phyloP scores from a whole-genome alignment of 2,888 invertebrate genomes.

The Volucella zonaria region DNA sequence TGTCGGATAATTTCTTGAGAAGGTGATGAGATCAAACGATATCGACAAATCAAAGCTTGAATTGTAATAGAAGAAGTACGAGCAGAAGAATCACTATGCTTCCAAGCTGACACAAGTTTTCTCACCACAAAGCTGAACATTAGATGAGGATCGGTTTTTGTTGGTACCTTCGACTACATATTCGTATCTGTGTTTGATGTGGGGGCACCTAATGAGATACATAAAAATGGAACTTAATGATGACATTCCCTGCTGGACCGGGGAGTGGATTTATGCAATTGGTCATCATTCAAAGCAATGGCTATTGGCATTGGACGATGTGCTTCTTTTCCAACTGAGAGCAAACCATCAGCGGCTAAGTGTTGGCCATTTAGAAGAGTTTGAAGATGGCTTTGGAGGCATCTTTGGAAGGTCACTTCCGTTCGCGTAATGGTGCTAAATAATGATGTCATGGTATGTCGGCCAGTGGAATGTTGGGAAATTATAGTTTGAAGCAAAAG shows the following conservation, averaged over 20 bases:
- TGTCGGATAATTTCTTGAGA: slow-evolving; percentile 43
- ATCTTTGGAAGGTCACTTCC: slow-evolving; percentile 22
- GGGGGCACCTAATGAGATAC: slow-evolving; percentile 58
- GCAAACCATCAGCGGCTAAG: not conserved
- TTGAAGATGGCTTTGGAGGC: not conserved
- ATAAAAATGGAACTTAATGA: slow-evolving; percentile 68
- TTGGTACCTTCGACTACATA: slow-evolving; percentile 31
- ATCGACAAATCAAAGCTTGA: slow-evolving; percentile 72
- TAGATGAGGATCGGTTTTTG: slow-evolving; percentile 56
- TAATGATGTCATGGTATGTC: slow-evolving; percentile 43
- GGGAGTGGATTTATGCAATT: slow-evolving; percentile 50
- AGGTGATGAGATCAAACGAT: slow-evolving; percentile 74
- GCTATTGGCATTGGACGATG: slow-evolving; percentile 19
- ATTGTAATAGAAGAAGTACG: slow-evolving; percentile 32
- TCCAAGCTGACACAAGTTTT: slow-evolving; percentile 64
- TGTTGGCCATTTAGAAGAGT: not conserved
- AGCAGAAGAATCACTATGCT: slow-evolving; percentile 40
- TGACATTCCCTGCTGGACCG: slow-evolving; percentile 43
- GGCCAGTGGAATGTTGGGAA: slow-evolving; percentile 37
- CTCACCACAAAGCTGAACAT: slow-evolving; percentile 55
- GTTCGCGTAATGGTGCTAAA: slow-evolving; percentile 31
- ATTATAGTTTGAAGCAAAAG: not conserved
- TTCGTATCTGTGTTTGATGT: slow-evolving; percentile 34
- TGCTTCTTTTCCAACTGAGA: slow-evolving; percentile 10
- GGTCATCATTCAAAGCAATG: slow-evolving; percentile 39